Percentiles rank a stretch among this genome's conserved stretches.
These are phyloP conservation scores for Oscheius sp. DNA, from an alignment of 2,888 invertebrate genomes.

Conservation along the genomic window DNA sequence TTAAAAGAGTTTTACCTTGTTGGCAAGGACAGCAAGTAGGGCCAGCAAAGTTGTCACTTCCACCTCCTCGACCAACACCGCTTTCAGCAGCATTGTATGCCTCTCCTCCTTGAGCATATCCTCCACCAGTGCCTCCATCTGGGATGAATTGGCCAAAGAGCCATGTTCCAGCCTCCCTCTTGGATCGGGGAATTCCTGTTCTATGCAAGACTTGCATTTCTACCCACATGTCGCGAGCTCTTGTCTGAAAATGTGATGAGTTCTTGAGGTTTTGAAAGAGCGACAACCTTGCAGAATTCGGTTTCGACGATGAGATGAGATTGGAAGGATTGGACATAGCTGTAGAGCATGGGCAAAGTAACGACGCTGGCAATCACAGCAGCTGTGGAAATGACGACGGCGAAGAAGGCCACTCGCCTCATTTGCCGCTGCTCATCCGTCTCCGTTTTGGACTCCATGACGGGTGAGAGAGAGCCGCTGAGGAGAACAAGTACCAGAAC, in stretches of 20 bases:
- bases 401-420: slow-evolving; percentile 69
- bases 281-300: slow-evolving; percentile 66
- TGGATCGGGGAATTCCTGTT: slow-evolving; percentile 48
- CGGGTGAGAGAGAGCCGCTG: background rate
- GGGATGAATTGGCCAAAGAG: slow-evolving; percentile 65
- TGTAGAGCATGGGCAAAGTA: slow-evolving; percentile 69
- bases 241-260: slow-evolving; percentile 45
- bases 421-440: slow-evolving; percentile 33
- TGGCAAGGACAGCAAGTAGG: slow-evolving; percentile 62
- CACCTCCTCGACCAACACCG: slow-evolving; percentile 33
- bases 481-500: background rate
- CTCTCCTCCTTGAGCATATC: slow-evolving; percentile 25
- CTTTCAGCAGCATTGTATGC: slow-evolving; percentile 24
- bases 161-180: slow-evolving; percentile 57
- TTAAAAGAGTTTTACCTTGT: slow-evolving; percentile 52
- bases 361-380: slow-evolving; percentile 64
- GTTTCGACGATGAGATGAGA: slow-evolving; percentile 68
- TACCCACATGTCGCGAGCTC: slow-evolving; percentile 69
- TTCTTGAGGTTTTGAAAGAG: background rate
- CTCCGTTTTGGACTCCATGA: slow-evolving; percentile 19
- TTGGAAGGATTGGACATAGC: slow-evolving; percentile 69
- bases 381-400: slow-evolving; percentile 68
- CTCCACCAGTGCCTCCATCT: slow-evolving; percentile 53
- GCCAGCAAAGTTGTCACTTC: slow-evolving; percentile 48
- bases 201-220: slow-evolving; percentile 69